Evolutionary conservation across 2,113 vertebrate species (phyloP).

Genomic region (Regulus satrapa): DNA sequence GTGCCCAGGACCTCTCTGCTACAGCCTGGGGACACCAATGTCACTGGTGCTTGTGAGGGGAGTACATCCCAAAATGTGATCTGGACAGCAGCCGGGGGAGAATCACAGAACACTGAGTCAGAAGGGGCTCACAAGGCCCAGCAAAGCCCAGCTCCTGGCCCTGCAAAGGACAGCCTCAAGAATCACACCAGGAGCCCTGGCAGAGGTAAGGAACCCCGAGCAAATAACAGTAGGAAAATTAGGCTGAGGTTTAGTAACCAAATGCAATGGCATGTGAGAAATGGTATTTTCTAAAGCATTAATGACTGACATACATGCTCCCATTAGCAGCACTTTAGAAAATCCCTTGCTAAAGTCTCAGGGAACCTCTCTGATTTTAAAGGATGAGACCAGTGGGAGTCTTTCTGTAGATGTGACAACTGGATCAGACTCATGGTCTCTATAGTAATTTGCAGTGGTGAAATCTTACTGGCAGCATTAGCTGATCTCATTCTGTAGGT

Average conservation of each 20-base stretch:
- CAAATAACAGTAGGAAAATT: not conserved
- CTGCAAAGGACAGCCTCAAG: not conserved
- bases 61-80: not conserved
- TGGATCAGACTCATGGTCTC: not conserved
- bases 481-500: not conserved
- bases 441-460: not conserved
- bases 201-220: not conserved
- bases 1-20: not conserved
- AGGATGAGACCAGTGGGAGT: not conserved
- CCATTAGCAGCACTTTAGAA: not conserved
- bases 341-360: not conserved
- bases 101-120: too few species aligned
- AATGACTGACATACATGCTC: not conserved
- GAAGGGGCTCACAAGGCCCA: not conserved
- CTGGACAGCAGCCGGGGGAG: not conserved
- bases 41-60: not conserved
- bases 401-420: not conserved
- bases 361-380: not conserved
- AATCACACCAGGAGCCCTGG: not conserved
- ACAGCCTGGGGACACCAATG: rapidly evolving
- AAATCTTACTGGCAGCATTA: not conserved
- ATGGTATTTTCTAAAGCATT: not conserved
- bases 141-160: not conserved
- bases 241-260: not conserved
- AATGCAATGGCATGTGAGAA: not conserved